These are phyloP conservation scores for Anarhynchus alexandrinus DNA, from an alignment of 2,113 vertebrate species.

Conservation along the genomic window DNA sequence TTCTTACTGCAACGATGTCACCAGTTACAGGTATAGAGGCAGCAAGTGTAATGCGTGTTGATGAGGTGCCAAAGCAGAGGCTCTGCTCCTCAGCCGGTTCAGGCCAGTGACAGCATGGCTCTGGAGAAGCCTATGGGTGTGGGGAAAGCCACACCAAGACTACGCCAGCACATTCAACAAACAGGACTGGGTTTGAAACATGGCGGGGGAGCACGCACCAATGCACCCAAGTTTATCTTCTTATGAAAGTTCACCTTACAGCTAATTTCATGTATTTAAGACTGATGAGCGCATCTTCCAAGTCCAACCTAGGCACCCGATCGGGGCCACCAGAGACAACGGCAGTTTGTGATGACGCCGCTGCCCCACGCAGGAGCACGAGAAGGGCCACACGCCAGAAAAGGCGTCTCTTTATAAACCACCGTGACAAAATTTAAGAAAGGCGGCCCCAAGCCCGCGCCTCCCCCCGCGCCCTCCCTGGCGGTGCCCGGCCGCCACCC, in stretches of 20 bases:
- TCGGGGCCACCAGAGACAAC: fast-evolving
- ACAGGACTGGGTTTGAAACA: fast-evolving
- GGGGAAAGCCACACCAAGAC: background rate
- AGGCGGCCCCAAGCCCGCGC: fast-evolving
- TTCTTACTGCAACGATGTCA: background rate
- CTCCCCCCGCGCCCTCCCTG: background rate
- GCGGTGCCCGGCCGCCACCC: fast-evolving
- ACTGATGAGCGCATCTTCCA: fast-evolving
- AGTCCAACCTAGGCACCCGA: fast-evolving
- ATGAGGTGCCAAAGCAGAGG: background rate
- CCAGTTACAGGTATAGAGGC: fast-evolving
- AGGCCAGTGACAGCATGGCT: fast-evolving
- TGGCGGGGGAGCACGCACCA: fast-evolving
- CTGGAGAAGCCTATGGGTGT: fast-evolving
- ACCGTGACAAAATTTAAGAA: fast-evolving
- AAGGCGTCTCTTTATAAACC: background rate
- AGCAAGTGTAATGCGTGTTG: fast-evolving
- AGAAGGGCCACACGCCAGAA: fast-evolving
- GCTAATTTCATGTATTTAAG: background rate
- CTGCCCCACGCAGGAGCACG: fast-evolving
- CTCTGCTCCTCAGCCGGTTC: fast-evolving
- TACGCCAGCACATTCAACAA: fast-evolving
- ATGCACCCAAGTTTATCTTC: fast-evolving
- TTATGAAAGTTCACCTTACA: fast-evolving
- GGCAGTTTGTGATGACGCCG: fast-evolving